Percentiles rank a stretch among this genome's conserved stretches.
Conservation (phyloP, 2,888 invertebrate species). For the Iphiclides podalirius region DNA sequence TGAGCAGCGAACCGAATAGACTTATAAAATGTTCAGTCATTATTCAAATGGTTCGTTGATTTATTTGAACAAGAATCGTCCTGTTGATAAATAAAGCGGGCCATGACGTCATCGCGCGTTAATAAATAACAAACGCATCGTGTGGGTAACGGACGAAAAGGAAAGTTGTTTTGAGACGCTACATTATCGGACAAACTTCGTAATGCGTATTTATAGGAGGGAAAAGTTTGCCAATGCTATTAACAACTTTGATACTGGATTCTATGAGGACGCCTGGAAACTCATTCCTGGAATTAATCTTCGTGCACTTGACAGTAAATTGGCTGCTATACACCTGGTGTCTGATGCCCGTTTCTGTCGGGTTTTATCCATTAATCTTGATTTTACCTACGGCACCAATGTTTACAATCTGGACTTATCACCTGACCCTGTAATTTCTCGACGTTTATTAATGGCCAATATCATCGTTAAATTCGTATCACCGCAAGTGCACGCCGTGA, state of each 20-base stretch:
- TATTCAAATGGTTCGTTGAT: background rate
- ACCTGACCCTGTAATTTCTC: constrained; percentile 40
- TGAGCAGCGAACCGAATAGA: background rate
- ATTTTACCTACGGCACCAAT: too few relatives aligned
- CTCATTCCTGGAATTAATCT: constrained; percentile 16
- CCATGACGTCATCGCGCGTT: background rate
- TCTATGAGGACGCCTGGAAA: constrained; percentile 29
- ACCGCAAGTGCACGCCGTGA: constrained; percentile 12
- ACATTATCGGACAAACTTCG: constrained; percentile 1
- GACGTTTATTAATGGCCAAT: constrained; percentile 31
- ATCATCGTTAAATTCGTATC: constrained; percentile 7
- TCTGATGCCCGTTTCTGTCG: constrained; percentile 36
- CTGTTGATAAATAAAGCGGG: background rate
- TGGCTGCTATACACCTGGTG: constrained; percentile 22
- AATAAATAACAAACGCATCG: background rate
- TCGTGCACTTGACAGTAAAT: constrained; percentile 35
- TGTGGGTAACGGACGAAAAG: background rate
- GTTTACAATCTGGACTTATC: too few relatives aligned
- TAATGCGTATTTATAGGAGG: constrained; percentile 12
- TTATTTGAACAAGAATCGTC: background rate
- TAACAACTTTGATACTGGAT: constrained; percentile 1
- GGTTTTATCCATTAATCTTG: constrained; percentile 44
- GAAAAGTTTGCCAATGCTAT: constrained; percentile 7
- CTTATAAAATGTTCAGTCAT: too few relatives aligned
- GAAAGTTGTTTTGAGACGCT: constrained; percentile 10